A percentile compares a stretch with the other conserved stretches of the same genome.
Conservation (phyloP, 2,888 invertebrate species). For the Trissolcus japonicus region DNA sequence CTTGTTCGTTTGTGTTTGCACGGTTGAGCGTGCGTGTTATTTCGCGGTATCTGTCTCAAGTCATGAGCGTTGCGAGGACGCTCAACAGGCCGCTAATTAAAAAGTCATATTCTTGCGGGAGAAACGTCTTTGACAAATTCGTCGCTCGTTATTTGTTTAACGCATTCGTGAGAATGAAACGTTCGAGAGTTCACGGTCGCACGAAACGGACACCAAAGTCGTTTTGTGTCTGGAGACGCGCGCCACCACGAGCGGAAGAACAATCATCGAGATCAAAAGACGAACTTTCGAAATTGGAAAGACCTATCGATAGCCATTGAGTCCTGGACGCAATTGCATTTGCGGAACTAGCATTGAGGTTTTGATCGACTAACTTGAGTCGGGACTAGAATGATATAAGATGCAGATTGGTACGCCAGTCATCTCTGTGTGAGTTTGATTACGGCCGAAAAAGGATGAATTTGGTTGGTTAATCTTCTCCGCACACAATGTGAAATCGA, state of each 20-base stretch:
- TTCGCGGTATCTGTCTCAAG: slow-evolving; percentile 54
- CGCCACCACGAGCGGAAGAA: neutral
- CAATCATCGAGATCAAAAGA: slow-evolving; percentile 19
- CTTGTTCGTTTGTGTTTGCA: slow-evolving; percentile 51
- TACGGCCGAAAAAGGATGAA: slow-evolving; percentile 31
- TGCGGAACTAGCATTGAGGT: neutral
- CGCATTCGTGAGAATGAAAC: slow-evolving; percentile 13
- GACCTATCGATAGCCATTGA: slow-evolving; percentile 4
- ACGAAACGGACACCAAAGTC: neutral
- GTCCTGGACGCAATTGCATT: neutral
- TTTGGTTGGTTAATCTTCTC: slow-evolving; percentile 57
- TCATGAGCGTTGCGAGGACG: slow-evolving; percentile 40
- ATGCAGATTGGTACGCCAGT: slow-evolving; percentile 42
- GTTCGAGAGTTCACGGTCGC: slow-evolving; percentile 5
- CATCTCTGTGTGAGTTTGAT: slow-evolving; percentile 37
- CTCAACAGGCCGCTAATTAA: slow-evolving; percentile 51
- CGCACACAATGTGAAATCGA: slow-evolving; percentile 55
- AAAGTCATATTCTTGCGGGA: slow-evolving; percentile 38
- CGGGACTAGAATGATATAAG: slow-evolving; percentile 10
- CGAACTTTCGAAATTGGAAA: slow-evolving; percentile 38
- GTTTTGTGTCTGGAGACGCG: neutral
- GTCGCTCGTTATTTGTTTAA: slow-evolving; percentile 11
- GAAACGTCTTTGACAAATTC: slow-evolving; percentile 22
- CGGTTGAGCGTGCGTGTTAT: slow-evolving; percentile 56
- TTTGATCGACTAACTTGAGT: neutral